phyloP scores from a whole-genome alignment of 2,797 vertebrate genomes.

The Acrossocheilus wenchowensis region DNA sequence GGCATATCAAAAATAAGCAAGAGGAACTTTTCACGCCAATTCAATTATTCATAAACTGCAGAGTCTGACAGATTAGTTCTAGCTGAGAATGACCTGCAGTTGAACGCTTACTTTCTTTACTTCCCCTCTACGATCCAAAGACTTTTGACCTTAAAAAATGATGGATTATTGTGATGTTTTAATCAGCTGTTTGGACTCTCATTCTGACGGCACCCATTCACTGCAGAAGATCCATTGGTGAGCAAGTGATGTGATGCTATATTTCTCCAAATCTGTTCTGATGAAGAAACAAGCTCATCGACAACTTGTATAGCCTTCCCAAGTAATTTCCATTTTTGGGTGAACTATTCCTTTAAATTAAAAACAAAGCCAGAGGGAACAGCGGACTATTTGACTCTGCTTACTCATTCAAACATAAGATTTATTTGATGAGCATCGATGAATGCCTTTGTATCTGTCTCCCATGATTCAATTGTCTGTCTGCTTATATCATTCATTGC shows the following conservation, averaged over 20 bases:
- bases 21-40: not conserved
- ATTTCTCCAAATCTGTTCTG: not conserved
- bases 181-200: not conserved
- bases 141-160: not conserved
- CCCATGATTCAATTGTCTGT: conserved; percentile 19
- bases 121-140: not conserved
- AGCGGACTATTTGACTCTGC: not conserved
- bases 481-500: conserved; percentile 6
- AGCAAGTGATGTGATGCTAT: not conserved
- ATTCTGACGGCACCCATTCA: not conserved
- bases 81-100: not conserved
- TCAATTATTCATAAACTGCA: not conserved
- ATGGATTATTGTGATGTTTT: not conserved
- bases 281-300: not conserved
- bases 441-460: conserved; percentile 6
- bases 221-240: not conserved
- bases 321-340: not conserved
- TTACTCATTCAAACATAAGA: not conserved
- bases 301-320: not conserved
- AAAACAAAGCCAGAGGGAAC: not conserved
- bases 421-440: conserved; percentile 27
- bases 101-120: not conserved
- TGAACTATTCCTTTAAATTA: not conserved
- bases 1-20: not conserved
- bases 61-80: not conserved